Conservation (phyloP, 2,797 vertebrate genomes). For the Danio choprae region DNA sequence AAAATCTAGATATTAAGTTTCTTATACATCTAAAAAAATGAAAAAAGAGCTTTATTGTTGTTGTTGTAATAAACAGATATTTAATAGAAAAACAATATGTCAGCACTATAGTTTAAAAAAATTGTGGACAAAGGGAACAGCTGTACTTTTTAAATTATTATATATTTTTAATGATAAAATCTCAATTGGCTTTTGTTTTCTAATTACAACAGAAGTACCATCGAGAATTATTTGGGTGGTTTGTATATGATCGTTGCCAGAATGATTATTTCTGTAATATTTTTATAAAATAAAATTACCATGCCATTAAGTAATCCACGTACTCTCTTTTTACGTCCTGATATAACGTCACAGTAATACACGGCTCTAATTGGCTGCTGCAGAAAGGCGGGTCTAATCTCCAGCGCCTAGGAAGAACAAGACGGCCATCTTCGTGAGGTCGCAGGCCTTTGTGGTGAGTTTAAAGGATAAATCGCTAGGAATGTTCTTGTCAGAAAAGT, state of each 20-base stretch:
- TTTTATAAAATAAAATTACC: background rate
- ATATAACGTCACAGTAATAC: background rate
- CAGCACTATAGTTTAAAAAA: too few species aligned
- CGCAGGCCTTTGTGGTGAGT: slow-evolving; percentile 62
- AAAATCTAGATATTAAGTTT: too few species aligned
- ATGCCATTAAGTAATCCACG: background rate
- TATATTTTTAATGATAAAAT: background rate
- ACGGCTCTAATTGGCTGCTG: background rate
- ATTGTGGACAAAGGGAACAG: too few species aligned
- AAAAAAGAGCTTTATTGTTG: too few species aligned
- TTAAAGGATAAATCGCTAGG: slow-evolving; percentile 27
- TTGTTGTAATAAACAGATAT: too few species aligned
- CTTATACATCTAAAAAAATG: too few species aligned
- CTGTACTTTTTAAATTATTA: too few species aligned
- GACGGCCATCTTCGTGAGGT: slow-evolving; percentile 79
- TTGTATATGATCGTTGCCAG: background rate
- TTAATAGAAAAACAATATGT: too few species aligned
- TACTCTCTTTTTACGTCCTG: background rate
- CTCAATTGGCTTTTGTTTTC: background rate
- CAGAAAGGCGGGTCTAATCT: slow-evolving; percentile 21
- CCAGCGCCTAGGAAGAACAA: slow-evolving; percentile 56
- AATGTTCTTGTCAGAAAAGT: background rate
- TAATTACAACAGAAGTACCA: background rate
- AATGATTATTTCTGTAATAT: background rate
- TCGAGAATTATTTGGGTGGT: background rate